Evolutionary conservation across 2,113 vertebrate species (phyloP), one percentile per base, ranked within the genome.

Genomic region (Oncorhynchus tshawytscha): DNA sequence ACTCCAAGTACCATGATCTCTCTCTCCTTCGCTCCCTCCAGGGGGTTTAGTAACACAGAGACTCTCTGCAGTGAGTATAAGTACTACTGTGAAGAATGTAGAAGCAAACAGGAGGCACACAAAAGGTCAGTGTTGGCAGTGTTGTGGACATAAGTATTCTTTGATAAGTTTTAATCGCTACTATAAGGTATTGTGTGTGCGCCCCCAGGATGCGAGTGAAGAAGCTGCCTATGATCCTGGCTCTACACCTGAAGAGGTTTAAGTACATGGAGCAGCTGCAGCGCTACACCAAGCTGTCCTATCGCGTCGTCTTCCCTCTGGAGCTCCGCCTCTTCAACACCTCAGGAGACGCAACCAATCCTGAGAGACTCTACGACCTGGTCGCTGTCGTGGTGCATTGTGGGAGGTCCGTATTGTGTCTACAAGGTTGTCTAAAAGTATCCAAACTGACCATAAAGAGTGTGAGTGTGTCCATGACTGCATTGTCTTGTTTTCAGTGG

Each of bases 21-120:
- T 16, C 65, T 67, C 65, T 69, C 13, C 76, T 51, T 82, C 15
- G 60, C 13, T 60, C 59, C 83, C 87, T 77, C 85, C 91, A 99
- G 97, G 92, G 97, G 97, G 85, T 99, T 99, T 94, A 99, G 97
- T 92, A 99, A 99, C 93, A 99, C 97, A 75, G 97, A 99, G 91
- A 99, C 97, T 0, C 92, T 99, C 89, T 99, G 97, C 79, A 99
- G 97, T 78, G 97, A 99, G 88, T 97, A 98, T 88, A 99, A 99
- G 87, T 99, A 99, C 91, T 98, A 98, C 92, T 99, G 97, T 93
- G 97, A 99, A 90, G 97, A 96, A 60, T 99, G 97, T 91, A 95
- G 97, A 92, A 99, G 97, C 92, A 99, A 99, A 90, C 97, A 99
- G 88, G 97, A 99, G 91, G 97, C 97, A 73, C 97, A 99, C 91